Evolutionary conservation across 2,797 vertebrate genomes (phyloP).

Genomic region (Ataeniobius toweri): DNA sequence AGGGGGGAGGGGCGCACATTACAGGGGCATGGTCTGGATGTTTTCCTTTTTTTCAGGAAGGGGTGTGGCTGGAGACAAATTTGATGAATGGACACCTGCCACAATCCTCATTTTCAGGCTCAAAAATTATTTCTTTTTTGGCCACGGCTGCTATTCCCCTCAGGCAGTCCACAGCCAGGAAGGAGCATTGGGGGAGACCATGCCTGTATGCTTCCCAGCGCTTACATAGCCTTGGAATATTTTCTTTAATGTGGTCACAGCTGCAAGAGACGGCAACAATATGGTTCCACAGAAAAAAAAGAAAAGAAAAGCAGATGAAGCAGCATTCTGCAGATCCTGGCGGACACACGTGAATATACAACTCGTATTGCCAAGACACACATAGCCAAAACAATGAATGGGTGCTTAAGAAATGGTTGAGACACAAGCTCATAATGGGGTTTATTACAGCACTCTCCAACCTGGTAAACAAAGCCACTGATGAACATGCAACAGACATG

Average conservation of each 20-base stretch:
- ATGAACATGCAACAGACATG: constrained; percentile 42
- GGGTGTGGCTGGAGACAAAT: constrained; percentile 49
- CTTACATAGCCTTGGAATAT: constrained; percentile 34
- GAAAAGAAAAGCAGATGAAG: constrained; percentile 27
- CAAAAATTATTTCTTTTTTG: constrained; percentile 20
- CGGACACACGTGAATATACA: constrained; percentile 34
- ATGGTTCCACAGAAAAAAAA: constrained; percentile 16
- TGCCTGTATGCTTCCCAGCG: background rate
- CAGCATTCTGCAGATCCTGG: constrained; percentile 23
- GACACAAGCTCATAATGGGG: constrained; percentile 43
- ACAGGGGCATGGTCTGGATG: constrained; percentile 48
- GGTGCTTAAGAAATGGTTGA: constrained; percentile 37
- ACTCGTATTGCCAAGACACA: constrained; percentile 19
- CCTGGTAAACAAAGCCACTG: constrained; percentile 54
- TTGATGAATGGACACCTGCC: constrained; percentile 73
- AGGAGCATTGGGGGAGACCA: background rate
- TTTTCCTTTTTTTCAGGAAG: constrained; percentile 10
- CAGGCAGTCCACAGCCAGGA: constrained; percentile 9
- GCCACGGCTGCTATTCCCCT: constrained; percentile 12
- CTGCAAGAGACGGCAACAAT: constrained; percentile 50
- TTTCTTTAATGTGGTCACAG: constrained; percentile 50
- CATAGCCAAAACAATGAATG: constrained; percentile 37
- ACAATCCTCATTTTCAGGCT: constrained; percentile 37
- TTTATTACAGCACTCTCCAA: constrained; percentile 39
- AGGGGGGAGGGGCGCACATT: constrained; percentile 58